phyloP scores from a whole-genome alignment of 2,113 vertebrate genomes.

The Rhinichthys klamathensis region DNA sequence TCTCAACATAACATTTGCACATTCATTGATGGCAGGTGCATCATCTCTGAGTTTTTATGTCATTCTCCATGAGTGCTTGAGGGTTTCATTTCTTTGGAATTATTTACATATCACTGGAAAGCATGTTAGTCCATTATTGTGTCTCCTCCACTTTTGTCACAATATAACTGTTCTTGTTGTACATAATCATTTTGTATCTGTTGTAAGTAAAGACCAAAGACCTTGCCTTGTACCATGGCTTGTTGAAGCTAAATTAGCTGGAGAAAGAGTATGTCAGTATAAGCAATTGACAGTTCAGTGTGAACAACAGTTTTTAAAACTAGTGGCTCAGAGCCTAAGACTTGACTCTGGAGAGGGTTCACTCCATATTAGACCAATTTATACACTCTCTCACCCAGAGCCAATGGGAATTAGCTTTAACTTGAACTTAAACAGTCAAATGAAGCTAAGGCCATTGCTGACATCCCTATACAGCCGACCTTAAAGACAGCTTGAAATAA shows the following conservation, averaged over 20 bases:
- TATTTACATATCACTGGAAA: background rate
- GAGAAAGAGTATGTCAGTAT: constrained; percentile 67
- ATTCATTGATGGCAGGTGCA: background rate
- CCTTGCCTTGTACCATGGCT: constrained; percentile 59
- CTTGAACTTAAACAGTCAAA: constrained; percentile 57
- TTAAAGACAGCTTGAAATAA: constrained; percentile 1
- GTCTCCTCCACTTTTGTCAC: constrained; percentile 10
- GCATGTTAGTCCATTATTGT: constrained; percentile 11
- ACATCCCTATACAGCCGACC: background rate
- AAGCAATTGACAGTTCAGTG: constrained; percentile 68
- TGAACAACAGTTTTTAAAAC: constrained; percentile 72
- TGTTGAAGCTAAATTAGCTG: constrained; percentile 73
- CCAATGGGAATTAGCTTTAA: constrained; percentile 60
- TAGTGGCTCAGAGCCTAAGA: constrained; percentile 58
- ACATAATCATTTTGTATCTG: constrained; percentile 58
- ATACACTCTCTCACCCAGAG: constrained; percentile 58
- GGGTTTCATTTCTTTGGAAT: constrained; percentile 21
- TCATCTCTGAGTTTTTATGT: background rate
- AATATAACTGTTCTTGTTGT: background rate
- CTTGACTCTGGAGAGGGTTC: constrained; percentile 64
- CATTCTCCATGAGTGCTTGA: background rate
- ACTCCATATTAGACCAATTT: constrained; percentile 67
- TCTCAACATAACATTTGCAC: background rate
- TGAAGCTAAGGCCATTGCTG: constrained; percentile 5
- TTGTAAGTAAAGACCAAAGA: constrained; percentile 56